phyloP scores from a whole-genome alignment of 92 coral and sea anemone genomes.

The Heliopora coerulea region DNA sequence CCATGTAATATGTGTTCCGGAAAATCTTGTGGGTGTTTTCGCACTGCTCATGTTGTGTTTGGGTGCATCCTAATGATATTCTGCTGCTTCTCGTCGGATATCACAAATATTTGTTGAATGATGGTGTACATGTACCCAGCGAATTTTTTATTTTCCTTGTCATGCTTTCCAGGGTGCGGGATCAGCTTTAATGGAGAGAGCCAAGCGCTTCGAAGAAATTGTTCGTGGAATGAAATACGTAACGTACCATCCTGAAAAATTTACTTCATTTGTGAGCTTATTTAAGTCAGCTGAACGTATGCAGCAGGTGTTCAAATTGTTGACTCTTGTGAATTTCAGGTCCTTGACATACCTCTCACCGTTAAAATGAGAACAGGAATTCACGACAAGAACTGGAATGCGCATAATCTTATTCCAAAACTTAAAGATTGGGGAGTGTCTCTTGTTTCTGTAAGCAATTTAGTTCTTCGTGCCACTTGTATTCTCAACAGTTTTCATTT shows the following conservation, averaged over 20 bases:
- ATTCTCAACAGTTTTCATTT: no score
- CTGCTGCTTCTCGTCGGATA: background rate
- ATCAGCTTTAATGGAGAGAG: conserved; percentile 90
- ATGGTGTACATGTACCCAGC: no score
- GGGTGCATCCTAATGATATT: no score
- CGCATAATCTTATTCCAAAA: conserved; percentile 77
- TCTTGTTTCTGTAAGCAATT: conserved; percentile 75
- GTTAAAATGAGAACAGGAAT: conserved; percentile 94
- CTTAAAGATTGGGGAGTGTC: conserved; percentile 86
- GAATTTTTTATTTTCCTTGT: background rate
- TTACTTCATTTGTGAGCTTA: no score
- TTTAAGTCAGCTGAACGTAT: no score
- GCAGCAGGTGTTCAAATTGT: no score
- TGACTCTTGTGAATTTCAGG: conserved; percentile 46
- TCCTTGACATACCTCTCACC: conserved; percentile 85
- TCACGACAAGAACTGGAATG: conserved; percentile 96
- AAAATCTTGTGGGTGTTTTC: no score
- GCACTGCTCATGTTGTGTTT: no score
- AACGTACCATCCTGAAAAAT: no score
- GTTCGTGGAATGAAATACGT: conserved; percentile 89
- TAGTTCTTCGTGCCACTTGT: no score
- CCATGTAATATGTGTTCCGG: no score
- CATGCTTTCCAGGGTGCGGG: conserved; percentile 81
- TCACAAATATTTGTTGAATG: background rate
- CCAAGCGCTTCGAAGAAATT: conserved; percentile 78